A percentile compares a stretch with the other conserved stretches of the same genome.
phyloP scores from a whole-genome alignment of 53 echinoderm and acorn worm species.

The Echinometra lucunter region DNA sequence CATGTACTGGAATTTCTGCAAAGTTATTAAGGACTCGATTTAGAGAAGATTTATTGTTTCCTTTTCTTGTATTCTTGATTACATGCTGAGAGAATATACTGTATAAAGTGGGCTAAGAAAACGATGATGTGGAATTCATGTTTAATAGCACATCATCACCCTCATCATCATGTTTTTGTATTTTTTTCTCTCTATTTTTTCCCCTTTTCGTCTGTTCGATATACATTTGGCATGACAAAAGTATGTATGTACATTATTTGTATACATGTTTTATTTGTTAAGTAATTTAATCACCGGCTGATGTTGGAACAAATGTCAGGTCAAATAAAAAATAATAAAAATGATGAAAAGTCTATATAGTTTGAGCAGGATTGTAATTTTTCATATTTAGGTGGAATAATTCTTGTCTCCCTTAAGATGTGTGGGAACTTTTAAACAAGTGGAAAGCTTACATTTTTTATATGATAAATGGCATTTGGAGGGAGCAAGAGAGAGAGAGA shows the following conservation, averaged over 20 bases:
- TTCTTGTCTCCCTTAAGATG: background rate
- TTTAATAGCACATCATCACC: constrained; percentile 26
- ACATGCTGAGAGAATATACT: constrained; percentile 50
- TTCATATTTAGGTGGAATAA: background rate
- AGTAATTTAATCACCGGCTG: constrained; percentile 67
- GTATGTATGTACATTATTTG: constrained; percentile 72
- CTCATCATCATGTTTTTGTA: background rate
- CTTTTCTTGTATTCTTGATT: constrained; percentile 27
- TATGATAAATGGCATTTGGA: background rate
- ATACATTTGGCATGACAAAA: constrained; percentile 57
- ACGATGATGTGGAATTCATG: constrained; percentile 7
- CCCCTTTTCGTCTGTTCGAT: constrained; percentile 36
- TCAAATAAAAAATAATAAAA: constrained; percentile 67
- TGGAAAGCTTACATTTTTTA: background rate
- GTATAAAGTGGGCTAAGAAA: constrained; percentile 48
- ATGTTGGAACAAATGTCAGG: constrained; percentile 56
- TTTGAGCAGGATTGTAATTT: background rate
- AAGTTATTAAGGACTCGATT: background rate
- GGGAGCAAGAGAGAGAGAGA: background rate
- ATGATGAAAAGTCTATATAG: background rate
- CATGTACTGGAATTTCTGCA: constrained; percentile 5
- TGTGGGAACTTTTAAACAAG: background rate
- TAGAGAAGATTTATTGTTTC: constrained; percentile 23
- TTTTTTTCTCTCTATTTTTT: constrained; percentile 36
- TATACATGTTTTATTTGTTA: constrained; percentile 74